Evolutionary conservation across 2,888 invertebrate species (phyloP).

Genomic region (Priocnemis perturbator): DNA sequence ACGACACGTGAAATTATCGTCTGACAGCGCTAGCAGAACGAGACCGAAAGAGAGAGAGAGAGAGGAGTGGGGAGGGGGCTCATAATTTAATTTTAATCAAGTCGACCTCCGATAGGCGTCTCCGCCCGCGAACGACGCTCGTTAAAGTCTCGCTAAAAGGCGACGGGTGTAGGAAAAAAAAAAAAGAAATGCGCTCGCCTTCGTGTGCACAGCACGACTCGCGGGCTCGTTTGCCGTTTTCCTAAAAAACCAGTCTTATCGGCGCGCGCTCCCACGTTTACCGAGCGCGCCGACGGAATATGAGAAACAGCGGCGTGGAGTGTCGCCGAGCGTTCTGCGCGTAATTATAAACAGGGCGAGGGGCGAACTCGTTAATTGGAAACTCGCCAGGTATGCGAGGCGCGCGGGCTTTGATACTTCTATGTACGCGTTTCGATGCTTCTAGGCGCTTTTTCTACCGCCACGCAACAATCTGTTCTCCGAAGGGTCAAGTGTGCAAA

Average conservation of each 20-base stretch:
- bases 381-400: background rate
- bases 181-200: constrained; percentile 1
- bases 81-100: constrained; percentile 32
- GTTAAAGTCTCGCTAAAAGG: background rate
- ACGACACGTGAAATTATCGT: constrained; percentile 28
- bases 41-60: background rate
- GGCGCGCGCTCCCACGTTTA: background rate
- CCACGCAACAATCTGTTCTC: too few relatives aligned
- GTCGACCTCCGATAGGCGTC: background rate
- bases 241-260: background rate
- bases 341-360: constrained; percentile 5
- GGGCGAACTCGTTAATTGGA: constrained; percentile 8
- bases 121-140: constrained; percentile 7
- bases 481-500: too few relatives aligned
- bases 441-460: too few relatives aligned
- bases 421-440: too few relatives aligned
- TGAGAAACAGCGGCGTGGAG: background rate
- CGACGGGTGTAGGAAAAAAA: too few relatives aligned
- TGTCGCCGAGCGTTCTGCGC: background rate
- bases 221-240: background rate
- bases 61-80: background rate
- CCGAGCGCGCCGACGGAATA: background rate
- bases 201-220: too few relatives aligned
- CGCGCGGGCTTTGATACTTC: background rate
- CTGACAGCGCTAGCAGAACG: background rate